Percentiles rank a stretch among this genome's conserved stretches.
Evolutionary conservation across 2,888 invertebrate genomes (phyloP).

Genomic region (Chalcosyrphus nemorum): DNA sequence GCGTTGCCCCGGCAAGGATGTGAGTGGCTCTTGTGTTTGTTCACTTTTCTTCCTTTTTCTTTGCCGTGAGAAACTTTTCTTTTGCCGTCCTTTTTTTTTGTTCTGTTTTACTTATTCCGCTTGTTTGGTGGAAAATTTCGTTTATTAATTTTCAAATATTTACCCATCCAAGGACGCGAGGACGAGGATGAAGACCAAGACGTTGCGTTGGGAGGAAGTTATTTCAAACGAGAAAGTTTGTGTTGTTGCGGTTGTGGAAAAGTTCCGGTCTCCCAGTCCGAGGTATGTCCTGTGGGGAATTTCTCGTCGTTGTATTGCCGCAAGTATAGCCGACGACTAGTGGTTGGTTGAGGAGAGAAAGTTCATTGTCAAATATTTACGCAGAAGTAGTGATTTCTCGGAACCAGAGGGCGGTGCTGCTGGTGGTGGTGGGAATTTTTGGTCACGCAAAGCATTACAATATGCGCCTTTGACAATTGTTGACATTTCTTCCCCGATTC

Average conservation of each 20-base stretch:
- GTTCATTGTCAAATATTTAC: conserved; percentile 67
- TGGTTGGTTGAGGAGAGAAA: conserved; percentile 23
- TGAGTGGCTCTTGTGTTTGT: conserved; percentile 26
- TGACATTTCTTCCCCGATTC: conserved; percentile 51
- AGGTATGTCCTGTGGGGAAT: conserved; percentile 10
- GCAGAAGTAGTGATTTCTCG: conserved; percentile 46
- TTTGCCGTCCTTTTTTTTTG: conserved; percentile 8
- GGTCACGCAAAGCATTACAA: conserved; percentile 18
- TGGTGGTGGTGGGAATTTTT: neutral
- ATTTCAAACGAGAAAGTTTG: conserved; percentile 53
- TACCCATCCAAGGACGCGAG: conserved; percentile 57
- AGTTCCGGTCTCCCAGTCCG: conserved; percentile 22
- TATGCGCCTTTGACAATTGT: conserved; percentile 60
- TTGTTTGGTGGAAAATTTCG: conserved; percentile 67
- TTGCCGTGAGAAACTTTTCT: conserved; percentile 6
- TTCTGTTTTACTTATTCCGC: conserved; percentile 44
- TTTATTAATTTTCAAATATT: conserved; percentile 73
- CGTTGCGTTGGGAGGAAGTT: conserved; percentile 30
- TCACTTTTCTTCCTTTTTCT: conserved; percentile 1
- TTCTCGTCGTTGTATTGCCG: conserved; percentile 26
- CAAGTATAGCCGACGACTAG: conserved; percentile 17
- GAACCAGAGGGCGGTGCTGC: neutral
- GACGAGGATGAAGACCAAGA: neutral
- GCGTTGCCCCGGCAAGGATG: conserved; percentile 26
- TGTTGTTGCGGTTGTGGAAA: conserved; percentile 26